phyloP scores from a whole-genome alignment of 2,113 vertebrate genomes.

The Atrichornis clamosus region DNA sequence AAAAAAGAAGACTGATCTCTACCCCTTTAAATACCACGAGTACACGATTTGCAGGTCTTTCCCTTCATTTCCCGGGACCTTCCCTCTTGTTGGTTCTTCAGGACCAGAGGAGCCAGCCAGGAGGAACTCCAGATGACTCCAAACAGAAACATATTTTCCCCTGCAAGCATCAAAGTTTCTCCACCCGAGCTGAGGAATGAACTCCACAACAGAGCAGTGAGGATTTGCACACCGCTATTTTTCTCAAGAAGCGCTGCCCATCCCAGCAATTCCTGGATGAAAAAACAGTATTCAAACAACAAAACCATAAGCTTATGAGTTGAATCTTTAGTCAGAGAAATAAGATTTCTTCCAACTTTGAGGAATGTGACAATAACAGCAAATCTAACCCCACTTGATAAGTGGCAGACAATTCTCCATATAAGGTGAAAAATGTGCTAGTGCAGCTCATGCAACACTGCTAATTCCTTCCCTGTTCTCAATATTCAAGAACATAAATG shows the following conservation, averaged over 20 bases:
- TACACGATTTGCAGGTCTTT: neutral
- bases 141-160: neutral
- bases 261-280: neutral
- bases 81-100: neutral
- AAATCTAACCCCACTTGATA: conserved; percentile 69
- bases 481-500: conserved; percentile 14
- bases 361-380: conserved; percentile 77
- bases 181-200: neutral
- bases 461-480: conserved; percentile 21
- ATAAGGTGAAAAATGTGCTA: conserved; percentile 79
- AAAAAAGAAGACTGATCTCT: neutral
- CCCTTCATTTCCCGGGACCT: neutral
- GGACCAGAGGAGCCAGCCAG: neutral
- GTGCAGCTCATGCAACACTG: conserved; percentile 33
- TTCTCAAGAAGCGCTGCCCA: neutral
- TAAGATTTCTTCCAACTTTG: conserved; percentile 58
- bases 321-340: conserved; percentile 14
- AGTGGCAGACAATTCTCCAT: conserved; percentile 74
- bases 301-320: neutral
- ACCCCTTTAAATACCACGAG: neutral
- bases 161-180: neutral
- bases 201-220: neutral
- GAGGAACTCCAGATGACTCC: neutral
- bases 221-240: neutral
- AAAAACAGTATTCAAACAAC: neutral